Conservation (phyloP, 1,140 invertebrate species). For the Berghia stephanieae region DNA sequence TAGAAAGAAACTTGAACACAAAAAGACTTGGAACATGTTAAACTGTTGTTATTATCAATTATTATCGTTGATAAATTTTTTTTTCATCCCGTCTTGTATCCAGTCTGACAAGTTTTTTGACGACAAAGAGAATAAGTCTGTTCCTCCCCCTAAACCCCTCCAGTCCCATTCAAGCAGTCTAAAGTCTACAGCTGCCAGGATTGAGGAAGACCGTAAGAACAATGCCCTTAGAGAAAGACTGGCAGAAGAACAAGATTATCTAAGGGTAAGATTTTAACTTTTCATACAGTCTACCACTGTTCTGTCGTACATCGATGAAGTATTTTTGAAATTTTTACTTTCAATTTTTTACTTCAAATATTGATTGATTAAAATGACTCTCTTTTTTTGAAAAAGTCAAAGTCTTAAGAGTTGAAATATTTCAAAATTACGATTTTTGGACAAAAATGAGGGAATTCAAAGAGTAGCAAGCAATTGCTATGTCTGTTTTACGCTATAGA, state of each 20-base stretch:
- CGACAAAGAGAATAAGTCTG: slow-evolving; percentile 48
- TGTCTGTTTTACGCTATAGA: too few relatives aligned
- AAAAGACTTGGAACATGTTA: too few relatives aligned
- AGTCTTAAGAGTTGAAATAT: neutral
- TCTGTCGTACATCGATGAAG: neutral
- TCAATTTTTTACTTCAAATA: neutral
- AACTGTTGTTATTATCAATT: too few relatives aligned
- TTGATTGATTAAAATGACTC: neutral
- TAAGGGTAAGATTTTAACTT: slow-evolving; percentile 52
- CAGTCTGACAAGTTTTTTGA: slow-evolving; percentile 38
- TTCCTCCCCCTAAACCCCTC: neutral
- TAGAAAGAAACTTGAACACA: too few relatives aligned
- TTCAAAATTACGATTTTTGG: neutral
- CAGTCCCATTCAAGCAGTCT: neutral
- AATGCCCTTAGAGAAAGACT: slow-evolving; percentile 54
- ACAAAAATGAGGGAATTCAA: neutral
- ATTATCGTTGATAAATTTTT: neutral
- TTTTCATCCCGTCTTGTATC: neutral
- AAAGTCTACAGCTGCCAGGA: too few relatives aligned
- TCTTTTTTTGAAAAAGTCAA: neutral
- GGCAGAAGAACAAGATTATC: slow-evolving; percentile 57
- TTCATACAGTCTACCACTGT: too few relatives aligned
- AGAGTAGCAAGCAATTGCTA: too few relatives aligned
- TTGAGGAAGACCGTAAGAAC: slow-evolving; percentile 41
- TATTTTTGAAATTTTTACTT: neutral